Percentiles rank a stretch among this genome's conserved stretches.
Evolutionary conservation across 2,888 invertebrate species (phyloP).

Genomic region (Lissocephala sabroskyi): DNA sequence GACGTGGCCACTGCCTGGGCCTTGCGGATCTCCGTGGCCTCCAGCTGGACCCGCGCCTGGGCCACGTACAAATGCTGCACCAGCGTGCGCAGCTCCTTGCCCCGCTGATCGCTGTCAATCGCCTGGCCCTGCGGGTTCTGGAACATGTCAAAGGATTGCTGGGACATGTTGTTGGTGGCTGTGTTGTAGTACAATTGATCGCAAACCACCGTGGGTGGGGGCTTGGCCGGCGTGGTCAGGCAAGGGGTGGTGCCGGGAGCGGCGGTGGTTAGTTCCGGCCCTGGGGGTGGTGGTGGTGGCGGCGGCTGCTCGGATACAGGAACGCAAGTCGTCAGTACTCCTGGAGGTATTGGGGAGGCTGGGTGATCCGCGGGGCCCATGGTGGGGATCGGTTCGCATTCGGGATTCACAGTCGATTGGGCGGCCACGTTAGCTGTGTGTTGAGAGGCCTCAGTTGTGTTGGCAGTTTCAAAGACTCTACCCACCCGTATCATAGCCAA

Average conservation of each 20-base stretch:
- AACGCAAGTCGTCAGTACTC: not conserved
- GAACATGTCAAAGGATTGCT: not conserved
- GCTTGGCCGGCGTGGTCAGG: not conserved
- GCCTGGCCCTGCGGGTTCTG: not conserved
- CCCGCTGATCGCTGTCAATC: slow-evolving; percentile 28
- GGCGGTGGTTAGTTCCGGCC: not conserved
- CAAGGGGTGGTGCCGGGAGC: not conserved
- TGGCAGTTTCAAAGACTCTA: too few relatives aligned
- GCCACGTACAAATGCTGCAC: slow-evolving; percentile 70
- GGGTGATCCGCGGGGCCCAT: too few relatives aligned
- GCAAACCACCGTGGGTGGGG: not conserved
- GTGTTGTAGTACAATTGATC: not conserved
- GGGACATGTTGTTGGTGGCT: not conserved
- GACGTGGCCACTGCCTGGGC: slow-evolving; percentile 68
- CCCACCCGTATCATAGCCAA: not conserved
- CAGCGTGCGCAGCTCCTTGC: slow-evolving; percentile 55
- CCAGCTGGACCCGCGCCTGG: slow-evolving; percentile 71
- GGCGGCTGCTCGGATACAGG: not conserved
- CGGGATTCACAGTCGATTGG: not conserved
- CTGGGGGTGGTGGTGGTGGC: not conserved
- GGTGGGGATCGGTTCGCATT: not conserved
- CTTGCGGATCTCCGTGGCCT: slow-evolving; percentile 70
- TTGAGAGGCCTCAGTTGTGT: too few relatives aligned
- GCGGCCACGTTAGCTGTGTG: not conserved
- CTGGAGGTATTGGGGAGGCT: too few relatives aligned